phyloP scores from a whole-genome alignment of 2,113 vertebrate species.

The Anolis carolinensis region DNA sequence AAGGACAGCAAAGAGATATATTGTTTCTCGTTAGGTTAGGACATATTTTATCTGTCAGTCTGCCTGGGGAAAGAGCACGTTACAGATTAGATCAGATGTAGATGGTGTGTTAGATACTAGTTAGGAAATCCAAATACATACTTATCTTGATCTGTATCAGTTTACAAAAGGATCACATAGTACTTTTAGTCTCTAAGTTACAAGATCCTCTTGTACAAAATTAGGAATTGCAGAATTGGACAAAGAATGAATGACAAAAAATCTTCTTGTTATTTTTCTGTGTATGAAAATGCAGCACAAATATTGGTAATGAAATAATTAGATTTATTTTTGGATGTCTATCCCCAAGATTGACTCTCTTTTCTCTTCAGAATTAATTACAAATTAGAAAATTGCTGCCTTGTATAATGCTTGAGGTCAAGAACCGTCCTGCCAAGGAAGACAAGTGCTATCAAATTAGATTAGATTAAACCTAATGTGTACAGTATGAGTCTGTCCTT shows the following conservation, averaged over 20 bases:
- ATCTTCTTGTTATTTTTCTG: slow-evolving; percentile 11
- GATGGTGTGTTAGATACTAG: slow-evolving; percentile 24
- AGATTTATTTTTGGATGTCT: neutral
- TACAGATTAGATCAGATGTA: neutral
- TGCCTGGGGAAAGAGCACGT: slow-evolving; percentile 20
- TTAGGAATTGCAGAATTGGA: slow-evolving; percentile 15
- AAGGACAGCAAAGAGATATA: slow-evolving; percentile 43
- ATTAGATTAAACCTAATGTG: neutral
- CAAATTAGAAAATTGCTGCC: neutral
- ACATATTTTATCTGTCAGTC: slow-evolving; percentile 45
- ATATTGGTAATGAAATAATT: neutral
- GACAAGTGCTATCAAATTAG: neutral
- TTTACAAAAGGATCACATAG: too few species aligned
- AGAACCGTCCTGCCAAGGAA: neutral
- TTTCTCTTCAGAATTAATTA: slow-evolving; percentile 17
- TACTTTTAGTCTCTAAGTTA: too few species aligned
- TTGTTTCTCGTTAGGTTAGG: slow-evolving; percentile 59
- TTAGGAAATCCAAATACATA: too few species aligned
- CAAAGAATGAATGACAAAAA: slow-evolving; percentile 25
- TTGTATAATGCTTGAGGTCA: neutral
- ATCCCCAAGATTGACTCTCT: slow-evolving; percentile 15
- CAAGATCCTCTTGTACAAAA: neutral
- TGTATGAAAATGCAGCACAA: neutral
- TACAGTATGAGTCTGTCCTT: too few species aligned
- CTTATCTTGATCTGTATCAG: too few species aligned